These are phyloP conservation scores for Dicaeum eximium DNA, from an alignment of 2,113 vertebrate genomes.

Conservation along the genomic window DNA sequence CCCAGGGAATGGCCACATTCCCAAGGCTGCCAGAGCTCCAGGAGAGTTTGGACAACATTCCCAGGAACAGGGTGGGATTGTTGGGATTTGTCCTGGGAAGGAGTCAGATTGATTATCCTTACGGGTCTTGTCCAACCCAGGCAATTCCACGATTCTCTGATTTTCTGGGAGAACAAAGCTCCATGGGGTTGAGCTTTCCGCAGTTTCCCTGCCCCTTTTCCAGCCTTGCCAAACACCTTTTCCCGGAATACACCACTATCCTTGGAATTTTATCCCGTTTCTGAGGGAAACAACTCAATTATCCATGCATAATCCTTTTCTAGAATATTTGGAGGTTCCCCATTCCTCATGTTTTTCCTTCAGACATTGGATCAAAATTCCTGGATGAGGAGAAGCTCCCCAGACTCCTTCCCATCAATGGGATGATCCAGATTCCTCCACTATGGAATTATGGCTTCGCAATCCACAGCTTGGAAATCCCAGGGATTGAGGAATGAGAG, in stretches of 20 bases:
- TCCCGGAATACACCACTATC: neutral
- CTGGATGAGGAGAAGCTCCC: neutral
- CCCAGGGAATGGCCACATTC: neutral
- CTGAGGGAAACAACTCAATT: neutral
- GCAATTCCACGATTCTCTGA: neutral
- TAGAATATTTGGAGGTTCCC: neutral
- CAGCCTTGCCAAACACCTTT: neutral
- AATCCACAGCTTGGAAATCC: neutral
- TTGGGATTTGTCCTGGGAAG: neutral
- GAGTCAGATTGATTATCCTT: accelerated
- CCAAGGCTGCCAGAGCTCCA: neutral
- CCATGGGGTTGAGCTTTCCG: neutral
- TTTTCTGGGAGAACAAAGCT: neutral
- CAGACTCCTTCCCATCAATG: neutral
- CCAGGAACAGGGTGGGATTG: too few relatives aligned
- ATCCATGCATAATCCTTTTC: neutral
- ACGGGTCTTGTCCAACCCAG: neutral
- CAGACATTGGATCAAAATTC: neutral
- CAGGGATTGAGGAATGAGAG: neutral
- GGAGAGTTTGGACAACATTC: accelerated
- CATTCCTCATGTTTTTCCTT: neutral
- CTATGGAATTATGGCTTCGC: neutral
- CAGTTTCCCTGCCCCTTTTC: neutral
- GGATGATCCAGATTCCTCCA: neutral
- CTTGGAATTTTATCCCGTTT: neutral